Evolutionary conservation across 92 coral and sea anemone genomes (phyloP).

Genomic region (Porites divaricata): DNA sequence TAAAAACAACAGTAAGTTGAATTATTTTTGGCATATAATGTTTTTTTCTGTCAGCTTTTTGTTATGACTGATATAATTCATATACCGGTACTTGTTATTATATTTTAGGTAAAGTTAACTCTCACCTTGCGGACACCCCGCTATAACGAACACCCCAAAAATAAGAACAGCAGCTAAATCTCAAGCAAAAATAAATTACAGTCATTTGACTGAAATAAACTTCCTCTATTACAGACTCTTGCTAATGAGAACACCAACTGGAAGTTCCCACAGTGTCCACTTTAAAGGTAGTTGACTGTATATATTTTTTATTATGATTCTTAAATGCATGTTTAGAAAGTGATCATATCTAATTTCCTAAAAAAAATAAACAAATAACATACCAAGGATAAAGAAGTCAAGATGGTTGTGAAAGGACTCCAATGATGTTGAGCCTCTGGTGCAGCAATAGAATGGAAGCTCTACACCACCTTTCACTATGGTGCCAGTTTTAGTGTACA

Average conservation of each 20-base stretch:
- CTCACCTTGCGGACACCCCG: too few species aligned
- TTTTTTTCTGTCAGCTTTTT: not conserved
- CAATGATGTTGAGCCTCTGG: conserved; percentile 67
- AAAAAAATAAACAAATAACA: not conserved
- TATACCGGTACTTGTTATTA: not conserved
- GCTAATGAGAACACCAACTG: too few species aligned
- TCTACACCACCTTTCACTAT: not conserved
- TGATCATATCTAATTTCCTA: too few species aligned
- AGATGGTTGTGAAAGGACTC: conserved; percentile 65
- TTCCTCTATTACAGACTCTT: not conserved
- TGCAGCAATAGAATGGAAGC: conserved; percentile 58
- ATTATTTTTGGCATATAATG: not conserved
- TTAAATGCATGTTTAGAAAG: too few species aligned
- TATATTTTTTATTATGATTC: too few species aligned
- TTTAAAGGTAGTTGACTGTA: too few species aligned
- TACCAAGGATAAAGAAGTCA: not conserved
- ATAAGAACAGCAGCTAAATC: too few species aligned
- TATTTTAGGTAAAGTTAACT: too few species aligned
- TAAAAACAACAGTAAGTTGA: not conserved
- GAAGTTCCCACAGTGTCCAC: too few species aligned
- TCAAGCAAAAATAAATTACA: too few species aligned
- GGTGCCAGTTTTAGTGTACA: conserved; percentile 44
- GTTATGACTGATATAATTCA: not conserved
- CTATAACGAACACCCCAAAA: too few species aligned
- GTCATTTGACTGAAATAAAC: not conserved